Evolutionary conservation across 2,888 invertebrate genomes (phyloP).

Genomic region (Brassicogethes aeneus): DNA sequence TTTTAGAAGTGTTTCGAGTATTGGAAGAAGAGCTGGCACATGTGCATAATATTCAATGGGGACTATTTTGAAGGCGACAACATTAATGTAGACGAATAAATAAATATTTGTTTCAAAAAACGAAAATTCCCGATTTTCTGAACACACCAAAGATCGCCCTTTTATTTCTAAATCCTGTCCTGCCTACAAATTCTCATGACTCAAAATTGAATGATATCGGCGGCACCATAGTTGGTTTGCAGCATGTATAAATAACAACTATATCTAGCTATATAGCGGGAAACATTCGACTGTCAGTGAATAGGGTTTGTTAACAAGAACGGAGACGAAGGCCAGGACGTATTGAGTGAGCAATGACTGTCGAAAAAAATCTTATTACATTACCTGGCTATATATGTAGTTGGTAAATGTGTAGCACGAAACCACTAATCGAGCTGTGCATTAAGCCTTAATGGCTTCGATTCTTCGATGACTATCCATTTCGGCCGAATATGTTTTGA

Average conservation of each 20-base stretch:
- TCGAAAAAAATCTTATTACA: background rate
- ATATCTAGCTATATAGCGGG: slow-evolving; percentile 1
- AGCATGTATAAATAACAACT: slow-evolving; percentile 1
- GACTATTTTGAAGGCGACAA: too few relatives aligned
- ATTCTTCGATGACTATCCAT: background rate
- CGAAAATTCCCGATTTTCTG: too few relatives aligned
- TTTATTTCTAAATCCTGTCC: too few relatives aligned
- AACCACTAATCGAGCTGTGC: background rate
- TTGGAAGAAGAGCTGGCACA: too few relatives aligned
- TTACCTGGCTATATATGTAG: background rate
- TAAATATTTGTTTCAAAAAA: too few relatives aligned
- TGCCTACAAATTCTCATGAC: too few relatives aligned
- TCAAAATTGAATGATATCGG: background rate
- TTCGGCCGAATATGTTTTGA: background rate
- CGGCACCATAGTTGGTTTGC: background rate
- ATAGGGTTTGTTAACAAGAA: slow-evolving; percentile 1
- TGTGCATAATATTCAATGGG: too few relatives aligned
- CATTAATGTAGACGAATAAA: too few relatives aligned
- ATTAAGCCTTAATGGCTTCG: background rate
- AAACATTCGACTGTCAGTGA: background rate
- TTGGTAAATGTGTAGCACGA: background rate
- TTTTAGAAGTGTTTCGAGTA: too few relatives aligned
- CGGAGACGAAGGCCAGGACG: background rate
- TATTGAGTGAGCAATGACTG: background rate
- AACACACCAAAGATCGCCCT: too few relatives aligned